A percentile compares a stretch with the other conserved stretches of the same genome.
Conservation (phyloP, 2,797 vertebrate genomes). For the Chrysolophus pictus region DNA sequence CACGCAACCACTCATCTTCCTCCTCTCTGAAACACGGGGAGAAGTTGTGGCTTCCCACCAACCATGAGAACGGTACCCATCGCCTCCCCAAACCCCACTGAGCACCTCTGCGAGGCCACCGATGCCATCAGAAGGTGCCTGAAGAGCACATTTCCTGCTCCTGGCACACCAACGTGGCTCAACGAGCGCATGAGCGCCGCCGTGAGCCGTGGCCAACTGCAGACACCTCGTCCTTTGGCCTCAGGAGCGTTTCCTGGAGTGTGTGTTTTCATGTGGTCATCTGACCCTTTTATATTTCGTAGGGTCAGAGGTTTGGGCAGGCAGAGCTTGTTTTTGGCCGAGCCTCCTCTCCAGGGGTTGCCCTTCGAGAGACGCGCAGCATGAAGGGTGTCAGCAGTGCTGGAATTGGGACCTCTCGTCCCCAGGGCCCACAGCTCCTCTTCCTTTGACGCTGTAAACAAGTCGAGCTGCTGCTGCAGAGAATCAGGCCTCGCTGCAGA, state of each 20-base stretch:
- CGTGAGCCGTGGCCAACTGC: neutral
- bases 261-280: conserved; percentile 26
- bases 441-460: conserved; percentile 1
- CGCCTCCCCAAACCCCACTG: neutral
- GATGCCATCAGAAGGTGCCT: neutral
- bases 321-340: conserved; percentile 2
- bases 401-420: conserved; percentile 16
- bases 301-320: conserved; percentile 4
- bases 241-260: neutral
- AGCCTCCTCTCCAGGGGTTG: neutral
- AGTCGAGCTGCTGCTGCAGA: neutral
- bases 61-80: neutral
- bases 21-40: neutral
- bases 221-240: neutral
- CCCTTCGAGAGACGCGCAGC: neutral
- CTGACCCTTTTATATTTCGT: neutral
- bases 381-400: rapidly evolving
- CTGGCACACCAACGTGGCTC: rapidly evolving
- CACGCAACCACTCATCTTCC: neutral
- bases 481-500: conserved; percentile 36
- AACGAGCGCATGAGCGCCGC: neutral
- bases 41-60: neutral
- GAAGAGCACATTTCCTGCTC: neutral
- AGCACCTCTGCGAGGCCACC: neutral
- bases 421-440: neutral